phyloP scores from a whole-genome alignment of 2,888 invertebrate genomes.

The Coleophora flavipennella region DNA sequence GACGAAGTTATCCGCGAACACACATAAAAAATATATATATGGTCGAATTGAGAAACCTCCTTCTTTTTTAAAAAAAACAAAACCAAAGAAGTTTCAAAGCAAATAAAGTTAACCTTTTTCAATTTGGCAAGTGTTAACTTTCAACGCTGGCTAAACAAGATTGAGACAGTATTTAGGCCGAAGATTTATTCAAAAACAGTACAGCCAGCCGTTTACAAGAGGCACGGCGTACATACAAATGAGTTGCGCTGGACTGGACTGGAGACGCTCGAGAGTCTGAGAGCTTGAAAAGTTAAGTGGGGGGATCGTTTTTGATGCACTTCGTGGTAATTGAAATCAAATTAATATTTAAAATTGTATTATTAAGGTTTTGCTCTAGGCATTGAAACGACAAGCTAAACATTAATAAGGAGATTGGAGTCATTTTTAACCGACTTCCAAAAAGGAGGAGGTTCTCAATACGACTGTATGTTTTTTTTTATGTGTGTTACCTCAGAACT shows the following conservation, averaged over 20 bases:
- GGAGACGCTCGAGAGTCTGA: neutral
- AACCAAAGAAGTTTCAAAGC: constrained; percentile 34
- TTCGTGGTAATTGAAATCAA: constrained; percentile 15
- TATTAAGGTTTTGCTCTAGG: too few relatives aligned
- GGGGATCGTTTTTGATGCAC: neutral
- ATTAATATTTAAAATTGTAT: neutral
- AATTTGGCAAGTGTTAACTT: constrained; percentile 49
- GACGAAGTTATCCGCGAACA: too few relatives aligned
- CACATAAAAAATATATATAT: too few relatives aligned
- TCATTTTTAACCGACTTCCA: too few relatives aligned
- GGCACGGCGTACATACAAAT: constrained; percentile 42
- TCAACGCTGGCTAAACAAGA: constrained; percentile 40
- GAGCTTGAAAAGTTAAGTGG: neutral
- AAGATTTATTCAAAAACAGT: constrained; percentile 60
- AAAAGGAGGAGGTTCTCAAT: too few relatives aligned
- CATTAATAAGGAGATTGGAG: too few relatives aligned
- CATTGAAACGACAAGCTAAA: too few relatives aligned
- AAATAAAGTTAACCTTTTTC: constrained; percentile 57
- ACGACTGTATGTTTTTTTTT: too few relatives aligned
- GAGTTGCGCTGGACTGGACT: constrained; percentile 16
- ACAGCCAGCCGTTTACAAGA: constrained; percentile 39
- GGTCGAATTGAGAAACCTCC: too few relatives aligned
- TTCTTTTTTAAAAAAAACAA: too few relatives aligned
- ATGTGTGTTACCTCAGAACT: too few relatives aligned
- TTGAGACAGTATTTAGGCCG: constrained; percentile 55